Percentiles rank a stretch among this genome's conserved stretches.
Conservation (phyloP, 2,113 vertebrate species). For the Bos indicus region DNA sequence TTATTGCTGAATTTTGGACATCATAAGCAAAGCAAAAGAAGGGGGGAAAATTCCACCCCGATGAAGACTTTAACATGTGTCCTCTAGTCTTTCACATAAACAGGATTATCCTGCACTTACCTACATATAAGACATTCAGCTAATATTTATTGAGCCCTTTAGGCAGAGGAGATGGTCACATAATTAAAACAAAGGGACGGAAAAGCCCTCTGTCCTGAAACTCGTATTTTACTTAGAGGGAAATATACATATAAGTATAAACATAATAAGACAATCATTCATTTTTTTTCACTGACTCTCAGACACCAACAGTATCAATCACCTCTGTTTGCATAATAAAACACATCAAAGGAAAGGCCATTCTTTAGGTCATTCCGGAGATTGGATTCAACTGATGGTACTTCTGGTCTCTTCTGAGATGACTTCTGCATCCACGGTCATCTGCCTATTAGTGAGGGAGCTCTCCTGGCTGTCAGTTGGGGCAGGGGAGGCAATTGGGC, state of each 20-base stretch:
- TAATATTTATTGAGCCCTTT: neutral
- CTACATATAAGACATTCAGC: neutral
- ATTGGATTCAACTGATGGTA: neutral
- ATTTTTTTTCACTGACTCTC: neutral
- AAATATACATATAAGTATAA: neutral
- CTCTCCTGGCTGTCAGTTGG: neutral
- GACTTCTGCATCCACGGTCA: neutral
- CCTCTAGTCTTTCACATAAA: neutral
- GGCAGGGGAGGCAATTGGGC: neutral
- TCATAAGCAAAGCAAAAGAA: neutral
- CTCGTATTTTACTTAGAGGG: neutral
- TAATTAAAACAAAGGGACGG: neutral
- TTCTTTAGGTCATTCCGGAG: neutral
- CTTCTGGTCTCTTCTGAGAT: neutral
- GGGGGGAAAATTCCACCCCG: neutral
- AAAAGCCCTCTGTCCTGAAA: neutral
- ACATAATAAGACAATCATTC: neutral
- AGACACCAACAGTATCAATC: neutral
- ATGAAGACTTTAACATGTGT: neutral
- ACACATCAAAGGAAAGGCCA: neutral
- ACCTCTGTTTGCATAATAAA: neutral
- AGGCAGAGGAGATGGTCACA: neutral
- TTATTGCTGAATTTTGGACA: neutral
- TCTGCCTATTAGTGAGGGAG: neutral
- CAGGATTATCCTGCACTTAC: neutral